phyloP scores from a whole-genome alignment of 2,888 invertebrate species.

The Apeira syringaria region DNA sequence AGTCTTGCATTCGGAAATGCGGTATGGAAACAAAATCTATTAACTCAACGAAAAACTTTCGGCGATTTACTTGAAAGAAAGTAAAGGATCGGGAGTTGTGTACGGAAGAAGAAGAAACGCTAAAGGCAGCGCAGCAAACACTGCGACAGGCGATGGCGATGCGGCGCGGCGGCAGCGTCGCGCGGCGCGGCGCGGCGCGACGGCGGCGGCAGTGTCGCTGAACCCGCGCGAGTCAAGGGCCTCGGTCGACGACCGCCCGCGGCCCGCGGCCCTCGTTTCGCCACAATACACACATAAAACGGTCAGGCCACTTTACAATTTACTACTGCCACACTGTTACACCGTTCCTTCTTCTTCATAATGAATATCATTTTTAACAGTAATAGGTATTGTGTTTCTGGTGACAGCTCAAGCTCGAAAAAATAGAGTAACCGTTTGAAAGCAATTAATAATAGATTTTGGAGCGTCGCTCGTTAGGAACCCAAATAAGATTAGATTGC shows the following conservation, averaged over 20 bases:
- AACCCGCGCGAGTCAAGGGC: conserved; percentile 79
- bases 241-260: conserved; percentile 79
- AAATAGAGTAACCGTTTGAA: conserved; percentile 22
- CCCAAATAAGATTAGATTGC: conserved; percentile 18
- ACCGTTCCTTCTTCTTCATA: conserved; percentile 27
- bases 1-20: no score
- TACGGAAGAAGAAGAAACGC: conserved; percentile 29
- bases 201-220: conserved; percentile 66
- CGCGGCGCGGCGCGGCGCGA: conserved; percentile 41
- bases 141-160: conserved; percentile 18
- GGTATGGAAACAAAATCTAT: no score
- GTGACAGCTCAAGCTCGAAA: conserved; percentile 14
- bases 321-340: conserved; percentile 32
- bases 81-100: background rate
- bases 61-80: no score
- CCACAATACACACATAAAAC: conserved; percentile 61
- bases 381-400: conserved; percentile 25
- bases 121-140: conserved; percentile 32
- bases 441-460: conserved; percentile 24
- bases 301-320: conserved; percentile 54
- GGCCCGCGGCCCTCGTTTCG: conserved; percentile 63
- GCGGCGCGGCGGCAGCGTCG: conserved; percentile 37
- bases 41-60: no score
- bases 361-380: conserved; percentile 28
- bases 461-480: conserved; percentile 18